A percentile compares a stretch with the other conserved stretches of the same genome.
phyloP scores from a whole-genome alignment of 1,140 invertebrate species.

The Heliconius congener region DNA sequence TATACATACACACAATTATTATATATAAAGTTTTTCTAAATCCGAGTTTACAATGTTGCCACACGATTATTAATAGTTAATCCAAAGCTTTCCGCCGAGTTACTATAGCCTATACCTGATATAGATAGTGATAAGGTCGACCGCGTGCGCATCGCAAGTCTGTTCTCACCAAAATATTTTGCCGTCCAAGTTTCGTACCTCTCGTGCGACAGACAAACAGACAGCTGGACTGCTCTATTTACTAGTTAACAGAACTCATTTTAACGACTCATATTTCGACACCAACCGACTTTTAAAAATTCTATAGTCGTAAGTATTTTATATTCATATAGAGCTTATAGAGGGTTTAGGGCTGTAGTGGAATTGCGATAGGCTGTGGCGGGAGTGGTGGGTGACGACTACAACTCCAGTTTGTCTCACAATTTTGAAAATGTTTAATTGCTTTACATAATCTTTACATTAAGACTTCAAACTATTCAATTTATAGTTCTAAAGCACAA shows the following conservation, averaged over 20 bases:
- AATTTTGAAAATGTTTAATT: not conserved
- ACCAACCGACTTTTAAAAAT: slow-evolving; percentile 67
- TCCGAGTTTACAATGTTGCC: slow-evolving; percentile 31
- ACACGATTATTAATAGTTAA: slow-evolving; percentile 29
- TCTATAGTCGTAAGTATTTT: slow-evolving; percentile 73
- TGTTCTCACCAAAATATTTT: slow-evolving; percentile 70
- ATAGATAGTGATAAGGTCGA: slow-evolving; percentile 18
- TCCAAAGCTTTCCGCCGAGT: slow-evolving; percentile 35
- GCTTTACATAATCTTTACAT: not conserved
- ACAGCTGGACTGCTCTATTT: slow-evolving; percentile 67
- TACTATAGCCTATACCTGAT: not conserved
- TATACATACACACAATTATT: slow-evolving; percentile 17
- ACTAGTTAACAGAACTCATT: slow-evolving; percentile 54
- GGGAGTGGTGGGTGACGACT: slow-evolving; percentile 39
- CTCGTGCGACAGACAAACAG: slow-evolving; percentile 46
- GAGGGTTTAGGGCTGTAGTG: slow-evolving; percentile 70
- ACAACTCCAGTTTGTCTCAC: not conserved
- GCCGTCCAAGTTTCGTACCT: slow-evolving; percentile 70
- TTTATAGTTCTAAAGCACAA: not conserved
- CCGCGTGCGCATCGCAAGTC: slow-evolving; percentile 34
- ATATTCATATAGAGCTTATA: slow-evolving; percentile 81
- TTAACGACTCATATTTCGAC: slow-evolving; percentile 66
- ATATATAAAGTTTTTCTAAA: slow-evolving; percentile 37
- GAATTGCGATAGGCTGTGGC: slow-evolving; percentile 40
- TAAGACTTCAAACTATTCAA: not conserved